These are phyloP conservation scores for Ranitomeya imitator DNA, from an alignment of 2,113 vertebrate species.

Conservation along the genomic window DNA sequence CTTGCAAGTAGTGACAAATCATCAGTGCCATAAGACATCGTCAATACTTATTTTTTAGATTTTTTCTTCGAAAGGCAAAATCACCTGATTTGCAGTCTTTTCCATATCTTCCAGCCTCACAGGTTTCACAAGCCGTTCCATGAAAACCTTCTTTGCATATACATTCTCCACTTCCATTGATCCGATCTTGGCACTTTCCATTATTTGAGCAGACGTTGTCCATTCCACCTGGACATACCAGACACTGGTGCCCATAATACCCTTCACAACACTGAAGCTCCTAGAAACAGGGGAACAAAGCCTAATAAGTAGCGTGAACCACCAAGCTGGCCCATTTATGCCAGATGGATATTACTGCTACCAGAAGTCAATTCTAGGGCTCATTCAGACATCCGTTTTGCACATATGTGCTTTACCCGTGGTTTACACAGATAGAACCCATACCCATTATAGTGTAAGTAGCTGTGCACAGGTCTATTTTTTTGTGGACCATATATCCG, in stretches of 20 bases:
- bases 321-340: too few relatives aligned
- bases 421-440: too few relatives aligned
- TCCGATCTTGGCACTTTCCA: slow-evolving; percentile 84
- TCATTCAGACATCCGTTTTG: too few relatives aligned
- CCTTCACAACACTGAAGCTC: slow-evolving; percentile 85
- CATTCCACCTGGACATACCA: slow-evolving; percentile 83
- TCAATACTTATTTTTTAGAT: too few relatives aligned
- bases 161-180: slow-evolving; percentile 85
- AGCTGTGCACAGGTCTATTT: too few relatives aligned
- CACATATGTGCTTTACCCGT: too few relatives aligned
- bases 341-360: too few relatives aligned
- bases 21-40: background rate
- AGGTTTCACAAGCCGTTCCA: slow-evolving; percentile 91
- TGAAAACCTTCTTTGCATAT: slow-evolving; percentile 92
- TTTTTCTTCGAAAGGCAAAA: background rate
- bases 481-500: too few relatives aligned
- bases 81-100: slow-evolving; percentile 82
- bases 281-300: slow-evolving; percentile 65
- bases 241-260: slow-evolving; percentile 88
- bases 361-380: too few relatives aligned
- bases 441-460: too few relatives aligned
- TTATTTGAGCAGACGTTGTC: slow-evolving; percentile 85
- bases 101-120: slow-evolving; percentile 89
- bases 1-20: too few relatives aligned
- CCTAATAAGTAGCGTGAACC: background rate